A percentile compares a stretch with the other conserved stretches of the same genome.
Conservation (phyloP, 2,113 vertebrate genomes). For the Siniperca chuatsi region DNA sequence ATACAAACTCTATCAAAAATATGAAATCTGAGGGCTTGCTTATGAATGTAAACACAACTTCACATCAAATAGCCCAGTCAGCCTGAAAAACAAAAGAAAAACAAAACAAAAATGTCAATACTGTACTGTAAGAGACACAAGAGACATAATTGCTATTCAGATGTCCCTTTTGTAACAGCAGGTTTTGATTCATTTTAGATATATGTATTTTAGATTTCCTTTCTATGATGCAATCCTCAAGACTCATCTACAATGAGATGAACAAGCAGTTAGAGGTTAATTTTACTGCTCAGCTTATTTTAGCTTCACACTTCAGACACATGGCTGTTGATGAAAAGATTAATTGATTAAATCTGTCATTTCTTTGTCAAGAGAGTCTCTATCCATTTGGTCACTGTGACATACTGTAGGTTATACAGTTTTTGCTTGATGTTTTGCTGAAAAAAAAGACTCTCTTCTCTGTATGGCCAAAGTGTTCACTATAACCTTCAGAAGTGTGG, state of each 20-base stretch:
- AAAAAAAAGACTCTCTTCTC: too few relatives aligned
- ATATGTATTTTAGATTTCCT: background rate
- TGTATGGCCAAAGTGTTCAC: slow-evolving; percentile 3
- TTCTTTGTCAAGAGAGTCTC: slow-evolving; percentile 36
- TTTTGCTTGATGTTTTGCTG: slow-evolving; percentile 30
- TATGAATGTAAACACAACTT: background rate
- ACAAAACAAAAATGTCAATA: background rate
- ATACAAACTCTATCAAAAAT: background rate
- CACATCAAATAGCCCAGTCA: background rate
- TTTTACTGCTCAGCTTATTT: slow-evolving; percentile 8
- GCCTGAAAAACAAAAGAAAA: slow-evolving; percentile 5
- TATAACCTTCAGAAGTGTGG: slow-evolving; percentile 22
- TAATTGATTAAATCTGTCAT: slow-evolving; percentile 24
- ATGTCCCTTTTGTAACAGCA: background rate
- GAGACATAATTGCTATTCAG: slow-evolving; percentile 6
- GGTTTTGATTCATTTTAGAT: slow-evolving; percentile 9
- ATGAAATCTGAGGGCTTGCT: background rate
- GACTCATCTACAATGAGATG: slow-evolving; percentile 14
- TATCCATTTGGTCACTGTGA: slow-evolving; percentile 31
- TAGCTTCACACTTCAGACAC: slow-evolving; percentile 9
- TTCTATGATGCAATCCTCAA: background rate
- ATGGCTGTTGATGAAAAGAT: slow-evolving; percentile 33
- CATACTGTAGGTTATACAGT: background rate
- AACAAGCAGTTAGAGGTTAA: slow-evolving; percentile 6
- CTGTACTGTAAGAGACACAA: background rate